Conservation (phyloP, 2,888 invertebrate species). For the Vannuccia rotundouncinata region DNA sequence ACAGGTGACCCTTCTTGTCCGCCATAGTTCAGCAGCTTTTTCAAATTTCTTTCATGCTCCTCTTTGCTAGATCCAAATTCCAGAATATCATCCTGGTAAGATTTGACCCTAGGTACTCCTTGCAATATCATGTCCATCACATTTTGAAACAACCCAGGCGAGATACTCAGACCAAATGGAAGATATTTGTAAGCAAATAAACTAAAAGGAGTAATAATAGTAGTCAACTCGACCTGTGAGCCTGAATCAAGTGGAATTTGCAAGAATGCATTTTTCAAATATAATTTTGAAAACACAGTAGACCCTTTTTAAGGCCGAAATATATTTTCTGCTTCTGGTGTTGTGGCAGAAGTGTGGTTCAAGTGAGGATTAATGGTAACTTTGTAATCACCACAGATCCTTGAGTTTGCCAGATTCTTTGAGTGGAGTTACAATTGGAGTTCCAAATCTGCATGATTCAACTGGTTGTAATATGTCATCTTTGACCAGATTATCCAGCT, state of each 20-base stretch:
- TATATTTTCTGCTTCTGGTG: conserved; percentile 31
- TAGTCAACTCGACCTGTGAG: conserved; percentile 5
- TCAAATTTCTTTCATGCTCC: not conserved
- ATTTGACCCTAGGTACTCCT: not conserved
- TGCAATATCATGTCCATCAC: not conserved
- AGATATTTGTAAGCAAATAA: conserved; percentile 4
- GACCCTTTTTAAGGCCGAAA: not conserved
- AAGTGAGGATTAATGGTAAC: conserved; percentile 22
- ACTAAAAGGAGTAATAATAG: conserved; percentile 10
- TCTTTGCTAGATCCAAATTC: not conserved
- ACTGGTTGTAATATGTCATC: conserved; percentile 4
- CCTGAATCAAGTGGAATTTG: not conserved
- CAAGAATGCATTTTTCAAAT: not conserved
- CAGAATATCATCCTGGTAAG: not conserved
- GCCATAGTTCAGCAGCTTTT: too few species aligned
- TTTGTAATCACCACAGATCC: conserved; percentile 15
- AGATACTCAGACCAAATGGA: conserved; percentile 12
- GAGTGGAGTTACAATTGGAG: conserved; percentile 21
- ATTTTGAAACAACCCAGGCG: conserved; percentile 8
- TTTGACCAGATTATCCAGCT: not conserved
- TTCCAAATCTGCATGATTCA: not conserved
- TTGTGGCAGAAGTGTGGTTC: not conserved
- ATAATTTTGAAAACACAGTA: not conserved
- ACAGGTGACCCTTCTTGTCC: too few species aligned
- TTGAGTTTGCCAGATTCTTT: not conserved